Evolutionary conservation across 2,888 invertebrate species (phyloP), one percentile per base, ranked within the genome.

Genomic region (Tholera decimalis): DNA sequence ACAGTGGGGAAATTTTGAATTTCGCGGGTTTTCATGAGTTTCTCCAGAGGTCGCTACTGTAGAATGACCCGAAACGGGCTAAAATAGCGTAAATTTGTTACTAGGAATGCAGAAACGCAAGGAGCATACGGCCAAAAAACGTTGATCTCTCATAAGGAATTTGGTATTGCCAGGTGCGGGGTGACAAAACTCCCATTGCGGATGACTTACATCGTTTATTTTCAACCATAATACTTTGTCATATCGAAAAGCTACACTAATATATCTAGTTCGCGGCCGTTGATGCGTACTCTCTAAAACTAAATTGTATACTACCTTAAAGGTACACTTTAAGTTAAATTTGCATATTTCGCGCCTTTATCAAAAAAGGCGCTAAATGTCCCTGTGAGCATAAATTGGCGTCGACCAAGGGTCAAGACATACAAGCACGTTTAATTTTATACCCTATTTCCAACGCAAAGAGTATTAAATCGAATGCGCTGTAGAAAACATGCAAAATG

Each of bases 41-140:
- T 30, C n/a, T 7, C 2, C 11, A 30, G 55, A 51, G 51, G 56
- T 57, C 33, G 24, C 56, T 35, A 24, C 22, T 53, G 22, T 30
- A 8, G 22, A 37, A 5, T n/a, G 9, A 6, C 8, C 9, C 6
- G 3, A 53, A 20, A 56, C 30, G 13, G 53, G 7, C 1, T n/a
- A 1, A n/a, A 22, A 30, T 9, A 4, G 35, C 15, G 35, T 11
- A n/a, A 37, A n/a, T 39, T 39, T 26, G 2, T 4, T 35, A 57
- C 56, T 57, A 54, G 56, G 33, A 18, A 6, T 57, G 33, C 24
- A 53, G 56, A 5, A 35, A 35, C 24, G 33, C 6, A 56, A 54
- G 18, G 33, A 24, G 15, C 15, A n/a, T 26, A 4, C 7, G 24
- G 6, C 24, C 56, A 51, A 33, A 20, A 51, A 28, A 20, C 24